phyloP scores from a whole-genome alignment of 1,140 invertebrate species.

The Araneus ventricosus region DNA sequence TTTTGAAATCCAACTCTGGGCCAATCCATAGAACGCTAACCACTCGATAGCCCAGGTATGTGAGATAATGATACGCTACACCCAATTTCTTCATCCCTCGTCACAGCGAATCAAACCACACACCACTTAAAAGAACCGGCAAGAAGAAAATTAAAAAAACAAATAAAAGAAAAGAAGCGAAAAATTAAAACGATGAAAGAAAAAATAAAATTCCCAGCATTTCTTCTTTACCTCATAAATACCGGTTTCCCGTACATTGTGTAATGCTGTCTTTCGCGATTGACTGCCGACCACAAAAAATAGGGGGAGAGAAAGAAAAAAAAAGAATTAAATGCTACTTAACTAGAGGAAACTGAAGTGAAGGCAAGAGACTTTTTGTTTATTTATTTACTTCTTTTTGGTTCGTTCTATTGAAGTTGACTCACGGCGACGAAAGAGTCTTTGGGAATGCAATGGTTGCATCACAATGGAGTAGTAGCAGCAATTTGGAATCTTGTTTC shows the following conservation, averaged over 20 bases:
- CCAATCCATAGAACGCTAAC: background rate
- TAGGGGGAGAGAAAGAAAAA: background rate
- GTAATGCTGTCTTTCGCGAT: background rate
- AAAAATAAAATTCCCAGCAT: background rate
- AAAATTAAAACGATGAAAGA: background rate
- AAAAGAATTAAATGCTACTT: conserved; percentile 22
- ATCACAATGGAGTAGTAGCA: background rate
- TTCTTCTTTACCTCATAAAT: background rate
- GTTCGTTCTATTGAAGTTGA: background rate
- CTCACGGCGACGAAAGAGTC: background rate
- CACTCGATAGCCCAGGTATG: background rate
- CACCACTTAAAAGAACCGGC: background rate
- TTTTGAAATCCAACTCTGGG: background rate
- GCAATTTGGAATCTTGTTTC: background rate
- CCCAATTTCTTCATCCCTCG: background rate
- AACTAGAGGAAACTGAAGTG: conserved; percentile 8
- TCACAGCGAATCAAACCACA: background rate
- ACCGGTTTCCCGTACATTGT: background rate
- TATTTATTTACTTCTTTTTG: background rate
- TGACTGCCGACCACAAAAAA: background rate
- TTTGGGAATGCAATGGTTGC: background rate
- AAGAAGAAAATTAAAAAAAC: background rate
- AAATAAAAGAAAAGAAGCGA: background rate
- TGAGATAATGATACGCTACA: background rate
- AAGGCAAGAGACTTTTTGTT: background rate